A percentile compares a stretch with the other conserved stretches of the same genome.
Conservation (phyloP, 2,113 vertebrate species). For the Crotophaga sulcirostris region DNA sequence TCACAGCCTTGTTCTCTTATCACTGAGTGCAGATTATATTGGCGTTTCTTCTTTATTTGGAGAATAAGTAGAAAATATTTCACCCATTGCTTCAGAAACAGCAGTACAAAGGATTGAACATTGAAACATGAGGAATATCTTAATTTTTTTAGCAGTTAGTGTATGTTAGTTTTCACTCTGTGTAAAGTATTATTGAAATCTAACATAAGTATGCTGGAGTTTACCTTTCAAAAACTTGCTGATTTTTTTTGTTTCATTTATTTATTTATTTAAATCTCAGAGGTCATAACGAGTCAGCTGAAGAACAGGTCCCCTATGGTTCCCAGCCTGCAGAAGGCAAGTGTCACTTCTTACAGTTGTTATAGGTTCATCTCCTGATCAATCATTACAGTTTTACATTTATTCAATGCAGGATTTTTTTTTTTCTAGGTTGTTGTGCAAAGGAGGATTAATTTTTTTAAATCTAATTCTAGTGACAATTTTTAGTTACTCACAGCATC, state of each 20-base stretch:
- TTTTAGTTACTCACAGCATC: background rate
- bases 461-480: background rate
- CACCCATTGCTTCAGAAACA: background rate
- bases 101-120: background rate
- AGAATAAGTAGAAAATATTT: background rate
- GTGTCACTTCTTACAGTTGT: background rate
- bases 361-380: background rate
- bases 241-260: background rate
- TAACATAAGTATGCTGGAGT: background rate
- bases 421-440: background rate
- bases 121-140: background rate
- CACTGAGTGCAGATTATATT: background rate
- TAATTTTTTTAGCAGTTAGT: background rate
- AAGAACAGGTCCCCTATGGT: constrained; percentile 71
- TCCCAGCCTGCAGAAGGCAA: constrained; percentile 85
- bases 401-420: background rate
- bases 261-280: constrained; percentile 39
- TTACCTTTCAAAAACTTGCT: background rate
- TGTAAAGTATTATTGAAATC: background rate
- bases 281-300: constrained; percentile 69
- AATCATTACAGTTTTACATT: background rate
- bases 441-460: background rate
- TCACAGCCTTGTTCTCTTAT: background rate
- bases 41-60: background rate
- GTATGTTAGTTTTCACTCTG: background rate